Conservation (phyloP, 2,888 invertebrate species). For the Diaperis boleti region DNA sequence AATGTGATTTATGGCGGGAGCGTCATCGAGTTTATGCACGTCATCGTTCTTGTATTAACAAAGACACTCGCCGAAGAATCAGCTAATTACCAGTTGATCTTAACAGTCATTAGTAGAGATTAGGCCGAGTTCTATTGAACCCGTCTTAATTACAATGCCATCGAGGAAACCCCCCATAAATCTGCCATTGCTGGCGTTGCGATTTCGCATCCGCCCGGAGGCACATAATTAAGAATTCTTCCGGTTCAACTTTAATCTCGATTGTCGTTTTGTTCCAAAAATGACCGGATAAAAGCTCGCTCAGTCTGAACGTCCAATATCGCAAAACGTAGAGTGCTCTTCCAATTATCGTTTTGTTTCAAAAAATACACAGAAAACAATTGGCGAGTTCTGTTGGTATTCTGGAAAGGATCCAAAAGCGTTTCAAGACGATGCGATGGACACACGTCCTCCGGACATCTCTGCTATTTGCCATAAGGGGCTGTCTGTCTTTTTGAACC, state of each 20-base stretch:
- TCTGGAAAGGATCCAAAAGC: background rate
- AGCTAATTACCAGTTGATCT: constrained; percentile 25
- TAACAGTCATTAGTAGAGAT: constrained; percentile 29
- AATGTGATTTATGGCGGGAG: constrained; percentile 60
- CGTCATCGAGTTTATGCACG: constrained; percentile 54
- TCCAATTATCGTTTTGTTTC: constrained; percentile 19
- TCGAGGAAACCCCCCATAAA: constrained; percentile 37
- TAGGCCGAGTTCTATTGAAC: constrained; percentile 28
- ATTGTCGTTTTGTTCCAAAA: no score
- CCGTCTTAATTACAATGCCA: constrained; percentile 38
- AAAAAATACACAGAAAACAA: constrained; percentile 28
- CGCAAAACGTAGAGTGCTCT: no score
- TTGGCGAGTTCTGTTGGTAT: constrained; percentile 26
- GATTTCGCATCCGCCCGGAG: constrained; percentile 27
- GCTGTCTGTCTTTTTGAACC: constrained; percentile 3
- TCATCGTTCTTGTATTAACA: constrained; percentile 26
- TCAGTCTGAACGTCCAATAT: no score
- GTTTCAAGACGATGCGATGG: constrained; percentile 22
- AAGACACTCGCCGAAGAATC: constrained; percentile 14
- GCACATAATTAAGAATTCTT: constrained; percentile 38
- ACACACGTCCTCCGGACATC: no score
- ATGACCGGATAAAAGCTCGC: no score
- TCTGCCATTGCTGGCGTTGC: constrained; percentile 11
- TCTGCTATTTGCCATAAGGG: constrained; percentile 5
- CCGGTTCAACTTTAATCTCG: constrained; percentile 32